Evolutionary conservation across 1,140 invertebrate genomes (phyloP), one percentile per base, ranked within the genome.

Genomic region (Drosophila ambigua): DNA sequence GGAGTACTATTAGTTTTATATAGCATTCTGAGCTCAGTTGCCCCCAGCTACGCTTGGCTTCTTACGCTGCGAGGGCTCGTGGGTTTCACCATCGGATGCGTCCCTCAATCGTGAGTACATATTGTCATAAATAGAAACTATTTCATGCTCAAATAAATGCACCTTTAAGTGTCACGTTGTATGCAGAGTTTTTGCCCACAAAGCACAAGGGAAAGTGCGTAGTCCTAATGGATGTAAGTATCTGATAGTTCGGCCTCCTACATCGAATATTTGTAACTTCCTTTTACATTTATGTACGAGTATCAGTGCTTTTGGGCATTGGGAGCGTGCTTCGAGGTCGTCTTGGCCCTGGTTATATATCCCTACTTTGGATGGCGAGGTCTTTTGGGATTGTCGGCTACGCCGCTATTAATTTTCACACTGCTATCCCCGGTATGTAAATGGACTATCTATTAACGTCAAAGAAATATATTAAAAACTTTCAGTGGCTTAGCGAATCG

Each of bases 41-140:
- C 98, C 2, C 97, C 98, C 16, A 98, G 96, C 90, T 99, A 97
- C 91, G 94, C 96, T 31, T 98, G 98, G 97, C 94, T 99, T 28
- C 92, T 99, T 15, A 94, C 98, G 59, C 93, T 99, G 26, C 93
- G 98, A 91, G 97, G 97, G 41, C 93, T 98, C 2, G 98, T 98
- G 48, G 98, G 98, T 11, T 98, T 99, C 94, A 97, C 97, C 23
- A 98, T 99, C 91, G 98, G 98, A 69, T 98, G 98, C 92, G 97
- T 98, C 28, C 97, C 98, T 63, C 98, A 99, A 93, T 98, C 98
- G 98, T 99, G 94, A 96, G 59, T 77, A 4, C 23, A 4, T 24
- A 49, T 16, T 53, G 41, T 4, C 4, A 15, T 4, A 23, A 9
- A 45, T 24, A 13, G 2, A 0, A 11, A 7, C 2, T 11, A 0